These are phyloP conservation scores for Mactromeris polynyma DNA, from an alignment of 2,888 invertebrate species.

Conservation along the genomic window DNA sequence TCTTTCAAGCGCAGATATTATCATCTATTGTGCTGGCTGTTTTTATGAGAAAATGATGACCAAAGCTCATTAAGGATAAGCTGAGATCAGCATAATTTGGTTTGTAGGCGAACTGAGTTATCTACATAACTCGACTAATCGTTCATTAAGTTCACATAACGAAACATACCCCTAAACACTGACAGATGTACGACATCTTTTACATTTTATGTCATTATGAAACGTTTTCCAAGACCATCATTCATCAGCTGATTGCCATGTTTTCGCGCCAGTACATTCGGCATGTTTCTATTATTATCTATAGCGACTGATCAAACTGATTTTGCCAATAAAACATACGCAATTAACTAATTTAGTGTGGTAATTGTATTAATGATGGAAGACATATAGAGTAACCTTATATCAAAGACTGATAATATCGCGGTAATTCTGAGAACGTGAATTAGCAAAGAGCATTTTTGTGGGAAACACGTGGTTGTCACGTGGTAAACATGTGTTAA, in stretches of 20 bases:
- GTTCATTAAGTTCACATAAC: neutral
- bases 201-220: neutral
- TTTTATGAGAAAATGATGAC: too few relatives aligned
- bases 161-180: neutral
- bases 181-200: neutral
- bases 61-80: neutral
- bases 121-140: neutral
- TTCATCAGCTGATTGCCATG: neutral
- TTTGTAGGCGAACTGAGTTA: neutral
- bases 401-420: neutral
- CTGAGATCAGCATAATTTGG: neutral
- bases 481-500: neutral
- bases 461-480: neutral
- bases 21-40: too few relatives aligned
- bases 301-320: neutral
- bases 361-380: neutral
- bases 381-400: neutral
- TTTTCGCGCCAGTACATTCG: neutral
- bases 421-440: neutral
- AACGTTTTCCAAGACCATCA: neutral
- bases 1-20: too few relatives aligned
- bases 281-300: neutral
- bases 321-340: neutral
- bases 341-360: neutral
- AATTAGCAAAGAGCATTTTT: neutral